Evolutionary conservation across 2,113 vertebrate genomes (phyloP), one percentile per base, ranked within the genome.

Genomic region (Tympanuchus pallidicinctus): DNA sequence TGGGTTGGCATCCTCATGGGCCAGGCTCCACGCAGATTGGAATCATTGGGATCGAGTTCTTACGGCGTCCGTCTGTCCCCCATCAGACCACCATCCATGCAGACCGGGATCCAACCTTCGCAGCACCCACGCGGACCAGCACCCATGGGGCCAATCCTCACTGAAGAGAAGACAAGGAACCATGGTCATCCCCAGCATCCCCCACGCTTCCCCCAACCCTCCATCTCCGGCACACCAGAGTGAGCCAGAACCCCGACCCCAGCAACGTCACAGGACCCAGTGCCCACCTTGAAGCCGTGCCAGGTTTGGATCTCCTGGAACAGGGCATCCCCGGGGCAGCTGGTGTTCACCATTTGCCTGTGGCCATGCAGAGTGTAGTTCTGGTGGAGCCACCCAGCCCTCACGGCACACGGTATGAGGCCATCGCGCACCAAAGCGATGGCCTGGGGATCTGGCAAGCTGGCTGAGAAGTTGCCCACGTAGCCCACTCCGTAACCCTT

Each of bases 271-370:
- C 10, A 1, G 17, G 28, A 8, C 15, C 20, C 1, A 3, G 8
- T 8, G 18, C 97, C 60, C 83, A 97, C 96, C 86, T 93, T 34
- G 70, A 98, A 99, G 90, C 96, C 98, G 1, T 94, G 72, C 98
- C 99, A 99, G 48, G 91, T 95, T 88, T 52, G 45, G 65, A 99
- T 98, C 92, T 98, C 97, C 0, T 25, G 43, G 92, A 98, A 99
- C 54, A 99, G 78, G 6, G 97, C 79, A 1, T 98, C 96, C 21
- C 99, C 99, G 0, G 99, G 99, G 71, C 99, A 99, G 10, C 86
- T 8, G 0, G 98, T 99, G 81, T 0, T 42, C 13, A 96, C 97
- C 28, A 99, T 86, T 92, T 99, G 98, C 6, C 99, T 98, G 96
- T 99, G 99, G 1, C 99, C 99, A 0, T 97, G 96, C 11, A 99